Evolutionary conservation across 2,797 vertebrate species (phyloP).

Genomic region (Rhadinocentrus ornatus): DNA sequence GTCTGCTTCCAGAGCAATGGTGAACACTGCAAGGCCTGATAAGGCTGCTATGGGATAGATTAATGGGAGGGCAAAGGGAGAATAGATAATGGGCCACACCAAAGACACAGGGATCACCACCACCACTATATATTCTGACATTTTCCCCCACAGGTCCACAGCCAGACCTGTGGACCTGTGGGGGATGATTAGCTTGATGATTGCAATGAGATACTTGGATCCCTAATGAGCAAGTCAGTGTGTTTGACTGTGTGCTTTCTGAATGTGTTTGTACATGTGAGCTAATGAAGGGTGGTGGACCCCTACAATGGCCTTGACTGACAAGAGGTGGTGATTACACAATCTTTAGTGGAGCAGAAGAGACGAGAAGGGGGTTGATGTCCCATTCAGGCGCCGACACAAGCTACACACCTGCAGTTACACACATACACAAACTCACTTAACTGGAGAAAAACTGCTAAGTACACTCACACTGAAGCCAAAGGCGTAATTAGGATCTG

Average conservation of each 20-base stretch:
- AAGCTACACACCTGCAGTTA: slow-evolving; percentile 27
- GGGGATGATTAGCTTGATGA: slow-evolving; percentile 61
- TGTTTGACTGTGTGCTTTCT: slow-evolving; percentile 10
- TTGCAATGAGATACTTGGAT: slow-evolving; percentile 50
- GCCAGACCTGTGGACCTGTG: no score
- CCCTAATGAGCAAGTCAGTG: slow-evolving; percentile 43
- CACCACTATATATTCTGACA: slow-evolving; percentile 32
- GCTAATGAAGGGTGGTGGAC: slow-evolving; percentile 33
- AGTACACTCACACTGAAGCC: slow-evolving; percentile 19
- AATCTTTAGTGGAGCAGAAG: background rate
- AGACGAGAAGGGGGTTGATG: slow-evolving; percentile 24
- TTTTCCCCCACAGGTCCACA: slow-evolving; percentile 49
- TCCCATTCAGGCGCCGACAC: slow-evolving; percentile 12
- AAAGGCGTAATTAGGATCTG: slow-evolving; percentile 45
- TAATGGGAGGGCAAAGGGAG: background rate
- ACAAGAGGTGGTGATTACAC: slow-evolving; percentile 37
- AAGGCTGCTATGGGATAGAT: slow-evolving; percentile 11
- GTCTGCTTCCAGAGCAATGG: slow-evolving; percentile 31
- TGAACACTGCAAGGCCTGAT: slow-evolving; percentile 55
- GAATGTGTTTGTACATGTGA: slow-evolving; percentile 11
- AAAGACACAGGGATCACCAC: slow-evolving; percentile 3
- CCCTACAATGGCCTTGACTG: slow-evolving; percentile 27
- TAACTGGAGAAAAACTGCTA: slow-evolving; percentile 6
- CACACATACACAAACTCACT: background rate
- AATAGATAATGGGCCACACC: slow-evolving; percentile 32